These are phyloP conservation scores for Lacanobia wlatinum DNA, from an alignment of 2,888 invertebrate genomes.

Conservation along the genomic window DNA sequence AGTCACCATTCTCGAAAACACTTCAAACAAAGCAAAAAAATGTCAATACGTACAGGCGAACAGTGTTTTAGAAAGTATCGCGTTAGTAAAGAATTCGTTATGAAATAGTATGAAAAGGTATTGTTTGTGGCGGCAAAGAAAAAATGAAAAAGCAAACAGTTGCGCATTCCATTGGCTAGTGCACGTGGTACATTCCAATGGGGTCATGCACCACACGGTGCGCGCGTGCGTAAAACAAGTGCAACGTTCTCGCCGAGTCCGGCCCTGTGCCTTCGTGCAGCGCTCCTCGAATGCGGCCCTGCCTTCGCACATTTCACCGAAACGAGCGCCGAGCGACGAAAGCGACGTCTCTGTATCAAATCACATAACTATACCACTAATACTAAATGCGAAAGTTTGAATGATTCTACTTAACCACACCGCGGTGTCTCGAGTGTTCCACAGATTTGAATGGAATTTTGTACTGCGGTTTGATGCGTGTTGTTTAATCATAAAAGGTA, in stretches of 20 bases:
- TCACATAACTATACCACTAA: slow-evolving; percentile 39
- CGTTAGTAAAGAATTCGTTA: slow-evolving; percentile 85
- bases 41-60: slow-evolving; percentile 74
- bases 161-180: slow-evolving; percentile 89
- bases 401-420: slow-evolving; percentile 35
- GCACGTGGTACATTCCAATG: slow-evolving; percentile 90
- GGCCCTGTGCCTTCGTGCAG: slow-evolving; percentile 77
- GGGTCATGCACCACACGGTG: slow-evolving; percentile 89
- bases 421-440: slow-evolving; percentile 46
- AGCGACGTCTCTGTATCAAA: slow-evolving; percentile 38
- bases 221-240: slow-evolving; percentile 88
- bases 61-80: slow-evolving; percentile 83
- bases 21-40: slow-evolving; percentile 75
- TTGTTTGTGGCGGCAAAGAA: slow-evolving; percentile 86
- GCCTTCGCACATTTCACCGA: slow-evolving; percentile 69
- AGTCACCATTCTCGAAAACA: slow-evolving; percentile 68
- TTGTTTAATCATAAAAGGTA: background rate
- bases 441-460: slow-evolving; percentile 30
- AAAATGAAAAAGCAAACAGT: slow-evolving; percentile 89
- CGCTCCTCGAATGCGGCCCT: slow-evolving; percentile 71
- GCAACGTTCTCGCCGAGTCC: slow-evolving; percentile 77
- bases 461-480: slow-evolving; percentile 3
- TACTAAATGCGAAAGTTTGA: slow-evolving; percentile 55
- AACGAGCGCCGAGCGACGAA: slow-evolving; percentile 45
- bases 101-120: slow-evolving; percentile 88